Base-by-base conservation (phyloP, 2,888 invertebrate genomes). In the Stenolophus ochropezus region DNA sequence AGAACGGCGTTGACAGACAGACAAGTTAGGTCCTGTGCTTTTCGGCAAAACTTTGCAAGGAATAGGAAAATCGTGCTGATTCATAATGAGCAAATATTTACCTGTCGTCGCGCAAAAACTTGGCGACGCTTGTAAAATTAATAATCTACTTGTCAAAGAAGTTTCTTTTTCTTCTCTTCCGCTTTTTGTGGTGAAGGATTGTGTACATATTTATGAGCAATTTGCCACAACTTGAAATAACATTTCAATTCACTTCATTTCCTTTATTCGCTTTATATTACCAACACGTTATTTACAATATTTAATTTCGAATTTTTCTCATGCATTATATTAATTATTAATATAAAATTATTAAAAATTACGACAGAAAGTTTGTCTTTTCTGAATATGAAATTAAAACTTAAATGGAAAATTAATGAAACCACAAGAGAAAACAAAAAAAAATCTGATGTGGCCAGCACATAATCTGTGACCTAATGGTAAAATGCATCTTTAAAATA, bases 41-140 rank as follows among this genome's bases (percentile, higher is more conserved):
- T 61, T 61, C 6, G 4, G 25, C 4, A 25, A 25, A 23, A 25
- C 25, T 61, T 61, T 61, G 23, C 61, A 25, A 2, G 61, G 23
- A 61, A 25, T 61, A 61, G 1, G 56, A 61, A 61, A 61, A 61
- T 61, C n/a, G 3, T 61, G 25, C 61, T 61, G 61, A 61, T 61
- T 61, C 25, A 18, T 61, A 61, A 61, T 61, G 61, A 61, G 61
- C 61, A 61, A 61, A 61, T 61, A 61, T 61, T 61, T 61, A 61
- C 61, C 25, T 25, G 25, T 56, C 61, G 14, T 14, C 14, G 8
- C n/a, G 27, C 58, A 61, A 14, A 25, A 61, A 23, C 14, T 61
- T 21, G 23, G 21, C 5, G 23, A 23, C 58, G 11, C 23, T 58
- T 61, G 61, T 61, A 61, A 61, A 61, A 61, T 61, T 61, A 61